Percentiles rank a stretch among this genome's conserved stretches.
These are phyloP conservation scores for Pyrocoelia pectoralis DNA, from an alignment of 2,888 invertebrate genomes.

Conservation along the genomic window DNA sequence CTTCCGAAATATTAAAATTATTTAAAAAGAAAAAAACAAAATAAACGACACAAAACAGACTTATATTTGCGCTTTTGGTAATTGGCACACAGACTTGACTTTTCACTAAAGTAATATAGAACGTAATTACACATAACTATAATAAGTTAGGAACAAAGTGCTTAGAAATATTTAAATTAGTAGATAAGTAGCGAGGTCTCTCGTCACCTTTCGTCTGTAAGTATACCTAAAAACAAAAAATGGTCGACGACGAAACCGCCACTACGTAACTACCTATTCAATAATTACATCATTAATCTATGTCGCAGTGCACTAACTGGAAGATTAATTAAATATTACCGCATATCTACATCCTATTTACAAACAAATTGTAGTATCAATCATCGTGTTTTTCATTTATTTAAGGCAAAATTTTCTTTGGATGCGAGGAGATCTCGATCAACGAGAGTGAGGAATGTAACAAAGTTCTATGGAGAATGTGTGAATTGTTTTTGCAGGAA, in stretches of 20 bases:
- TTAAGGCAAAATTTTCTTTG: constrained; percentile 10
- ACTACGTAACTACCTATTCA: constrained; percentile 2
- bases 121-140: constrained; percentile 43
- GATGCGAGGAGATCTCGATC: neutral
- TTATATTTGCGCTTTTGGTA: constrained; percentile 55
- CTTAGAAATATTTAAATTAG: constrained; percentile 56
- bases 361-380: constrained; percentile 30
- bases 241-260: neutral
- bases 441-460: constrained; percentile 53
- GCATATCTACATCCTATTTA: constrained; percentile 54
- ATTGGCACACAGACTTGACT: constrained; percentile 45
- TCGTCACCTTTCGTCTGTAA: neutral
- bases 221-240: no score
- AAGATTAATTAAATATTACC: constrained; percentile 49
- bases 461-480: constrained; percentile 47
- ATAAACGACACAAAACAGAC: constrained; percentile 9
- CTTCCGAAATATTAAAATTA: constrained; percentile 39
- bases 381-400: constrained; percentile 19
- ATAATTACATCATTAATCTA: constrained; percentile 55
- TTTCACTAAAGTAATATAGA: constrained; percentile 53
- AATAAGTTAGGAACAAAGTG: constrained; percentile 61
- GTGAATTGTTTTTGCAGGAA: no score
- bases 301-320: constrained; percentile 51
- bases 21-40: constrained; percentile 37
- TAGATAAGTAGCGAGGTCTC: constrained; percentile 8